Percentiles rank a stretch among this genome's conserved stretches.
These are phyloP conservation scores for Hypsibius dujardini DNA, from an alignment of 1,140 invertebrate genomes.

Conservation along the genomic window DNA sequence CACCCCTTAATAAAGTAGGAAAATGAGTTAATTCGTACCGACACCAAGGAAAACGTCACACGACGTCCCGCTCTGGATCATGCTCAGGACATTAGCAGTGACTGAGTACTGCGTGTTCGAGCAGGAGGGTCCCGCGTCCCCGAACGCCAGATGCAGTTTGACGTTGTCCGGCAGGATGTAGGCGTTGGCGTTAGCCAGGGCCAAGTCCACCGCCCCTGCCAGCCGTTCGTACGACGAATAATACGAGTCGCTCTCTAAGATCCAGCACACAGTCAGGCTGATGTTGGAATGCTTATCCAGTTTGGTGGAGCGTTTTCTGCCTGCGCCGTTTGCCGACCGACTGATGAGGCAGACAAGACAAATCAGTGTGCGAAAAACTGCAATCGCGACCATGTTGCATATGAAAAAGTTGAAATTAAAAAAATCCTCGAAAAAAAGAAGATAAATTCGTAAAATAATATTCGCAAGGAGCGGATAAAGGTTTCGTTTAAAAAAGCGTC, in stretches of 20 bases:
- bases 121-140: conserved; percentile 4
- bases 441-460: no score
- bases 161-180: conserved; percentile 8
- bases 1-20: no score
- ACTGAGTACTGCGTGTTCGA: neutral
- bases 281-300: no score
- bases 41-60: conserved; percentile 2
- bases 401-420: no score
- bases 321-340: no score
- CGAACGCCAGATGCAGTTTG: neutral
- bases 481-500: no score
- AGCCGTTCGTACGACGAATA: neutral
- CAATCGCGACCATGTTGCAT: no score
- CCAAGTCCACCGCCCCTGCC: neutral
- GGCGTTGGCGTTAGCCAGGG: neutral
- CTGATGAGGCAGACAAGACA: no score
- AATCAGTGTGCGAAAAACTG: no score
- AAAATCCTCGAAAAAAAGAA: no score
- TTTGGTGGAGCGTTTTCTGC: no score
- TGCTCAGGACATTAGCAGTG: neutral
- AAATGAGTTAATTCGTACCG: neutral
- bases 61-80: neutral
- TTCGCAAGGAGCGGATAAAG: no score
- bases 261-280: conserved; percentile 7
- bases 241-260: conserved; percentile 11